Evolutionary conservation across 37 sponge, comb jelly and placozoan species (phyloP).

Genomic region (Amphimedon queenslandica): DNA sequence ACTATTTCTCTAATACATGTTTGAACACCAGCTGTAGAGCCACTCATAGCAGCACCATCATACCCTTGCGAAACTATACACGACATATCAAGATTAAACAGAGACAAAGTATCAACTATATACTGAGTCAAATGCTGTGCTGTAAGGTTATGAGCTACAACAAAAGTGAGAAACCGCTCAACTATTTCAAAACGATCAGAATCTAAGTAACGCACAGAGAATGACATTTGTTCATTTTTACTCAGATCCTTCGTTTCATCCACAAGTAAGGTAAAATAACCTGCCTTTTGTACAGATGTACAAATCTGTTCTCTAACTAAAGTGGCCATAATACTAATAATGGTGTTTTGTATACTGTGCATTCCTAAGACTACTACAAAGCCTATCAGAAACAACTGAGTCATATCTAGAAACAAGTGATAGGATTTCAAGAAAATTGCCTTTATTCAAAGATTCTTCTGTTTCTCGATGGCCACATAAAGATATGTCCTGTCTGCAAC

Average conservation of each 20-base stretch:
- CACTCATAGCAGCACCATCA: too few relatives aligned
- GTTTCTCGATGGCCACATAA: slow-evolving; percentile 57
- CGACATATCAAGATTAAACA: too few relatives aligned
- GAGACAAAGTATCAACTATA: too few relatives aligned
- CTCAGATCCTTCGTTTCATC: slow-evolving; percentile 66
- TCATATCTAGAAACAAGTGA: slow-evolving; percentile 47
- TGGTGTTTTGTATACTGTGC: slow-evolving; percentile 56
- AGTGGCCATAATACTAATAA: slow-evolving; percentile 53
- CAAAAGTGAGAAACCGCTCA: slow-evolving; percentile 54
- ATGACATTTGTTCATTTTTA: slow-evolving; percentile 56
- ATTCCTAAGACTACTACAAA: too few relatives aligned
- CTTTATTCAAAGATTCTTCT: slow-evolving; percentile 50
- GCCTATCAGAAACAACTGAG: slow-evolving; percentile 41
- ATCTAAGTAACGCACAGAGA: slow-evolving; percentile 62
- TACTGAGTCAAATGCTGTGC: too few relatives aligned
- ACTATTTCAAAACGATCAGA: too few relatives aligned
- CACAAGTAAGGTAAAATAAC: slow-evolving; percentile 37
- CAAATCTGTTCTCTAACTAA: slow-evolving; percentile 27
- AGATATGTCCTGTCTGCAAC: slow-evolving; percentile 52
- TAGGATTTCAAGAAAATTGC: slow-evolving; percentile 62
- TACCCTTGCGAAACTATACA: too few relatives aligned
- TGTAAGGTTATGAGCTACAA: slow-evolving; percentile 40
- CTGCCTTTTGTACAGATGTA: slow-evolving; percentile 46
- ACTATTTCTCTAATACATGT: too few relatives aligned
- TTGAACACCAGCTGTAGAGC: too few relatives aligned